Evolutionary conservation across 2,797 vertebrate genomes (phyloP), one percentile per base, ranked within the genome.

Genomic region (Intellagama lesueurii): DNA sequence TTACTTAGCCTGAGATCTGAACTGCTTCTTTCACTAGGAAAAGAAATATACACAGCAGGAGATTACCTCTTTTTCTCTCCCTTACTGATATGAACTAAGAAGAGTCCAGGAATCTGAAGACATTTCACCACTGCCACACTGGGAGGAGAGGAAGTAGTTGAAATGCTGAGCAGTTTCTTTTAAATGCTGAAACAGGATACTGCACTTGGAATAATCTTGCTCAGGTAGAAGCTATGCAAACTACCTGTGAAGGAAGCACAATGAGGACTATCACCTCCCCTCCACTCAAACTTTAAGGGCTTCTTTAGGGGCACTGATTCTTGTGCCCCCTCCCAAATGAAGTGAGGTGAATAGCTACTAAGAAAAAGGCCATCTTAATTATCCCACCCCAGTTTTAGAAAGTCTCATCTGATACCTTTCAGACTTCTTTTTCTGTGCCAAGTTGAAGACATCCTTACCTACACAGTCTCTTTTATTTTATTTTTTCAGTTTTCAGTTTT

Each of bases 81-180:
- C 86, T 87, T 73, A 81, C 73, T 32, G 75, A 83, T 30, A 40
- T 32, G 66, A 44, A 40, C 32, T 1, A 87, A 66, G 7, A 44
- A 47, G 0, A 0, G 19, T 40, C 9, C 0, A 0, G 47, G 30
- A 85, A 88, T 85, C 22, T 83, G 66, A 89, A 93, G 32, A 16
- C 22, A 83, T 32, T 0, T 76, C 9, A 7, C 60, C 12, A 56
- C 40, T 40, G 40, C 40, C 40, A 40, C 40, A 40, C 40, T 40
- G 40, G 40, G 40, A 40, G 89, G 89, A 89, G 80, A 47, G 16
- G 40, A 17, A n/a, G 66, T 12, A 0, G 0, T 0, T 0, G 64
- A 60, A 32, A 88, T 7, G 85, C 4, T 86, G 77, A 89, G 93
- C 19, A 81, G 72, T 90, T 93, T 40, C 76, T 60, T 7, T 16